Percentiles rank a stretch among this genome's conserved stretches.
Evolutionary conservation across 92 coral and sea anemone species (phyloP).

Genomic region (Bergia sp.): DNA sequence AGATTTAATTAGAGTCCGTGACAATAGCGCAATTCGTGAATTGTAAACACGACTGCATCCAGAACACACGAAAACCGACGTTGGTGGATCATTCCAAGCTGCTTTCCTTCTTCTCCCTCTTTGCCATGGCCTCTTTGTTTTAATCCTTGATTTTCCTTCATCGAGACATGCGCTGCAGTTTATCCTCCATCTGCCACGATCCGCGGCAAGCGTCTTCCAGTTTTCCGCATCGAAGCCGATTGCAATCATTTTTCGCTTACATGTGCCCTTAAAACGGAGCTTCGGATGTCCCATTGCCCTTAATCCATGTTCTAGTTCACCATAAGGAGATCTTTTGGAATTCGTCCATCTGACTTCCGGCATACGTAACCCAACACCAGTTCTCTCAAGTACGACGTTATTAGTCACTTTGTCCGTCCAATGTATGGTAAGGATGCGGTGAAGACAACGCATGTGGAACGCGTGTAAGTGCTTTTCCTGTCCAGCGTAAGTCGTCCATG

Average conservation of each 20-base stretch:
- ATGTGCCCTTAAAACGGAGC: conserved; percentile 17
- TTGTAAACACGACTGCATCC: too few relatives aligned
- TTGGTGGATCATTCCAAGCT: background rate
- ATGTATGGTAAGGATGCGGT: too few relatives aligned
- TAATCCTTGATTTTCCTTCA: background rate
- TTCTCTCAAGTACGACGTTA: background rate
- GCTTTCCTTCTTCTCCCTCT: background rate
- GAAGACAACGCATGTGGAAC: too few relatives aligned
- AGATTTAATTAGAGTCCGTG: background rate
- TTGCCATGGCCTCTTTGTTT: background rate
- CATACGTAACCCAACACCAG: conserved; percentile 11
- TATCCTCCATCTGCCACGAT: conserved; percentile 8
- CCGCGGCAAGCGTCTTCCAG: conserved; percentile 5
- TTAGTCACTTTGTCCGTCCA: too few relatives aligned
- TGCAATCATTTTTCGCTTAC: conserved; percentile 30
- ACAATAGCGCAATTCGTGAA: background rate
- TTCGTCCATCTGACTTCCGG: background rate
- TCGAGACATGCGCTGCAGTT: background rate
- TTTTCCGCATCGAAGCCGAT: background rate
- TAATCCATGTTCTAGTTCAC: too few relatives aligned
- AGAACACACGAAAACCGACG: background rate
- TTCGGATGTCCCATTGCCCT: conserved; percentile 37
- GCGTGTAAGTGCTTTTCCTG: too few relatives aligned
- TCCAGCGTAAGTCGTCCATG: too few relatives aligned
- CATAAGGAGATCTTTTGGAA: too few relatives aligned